These are phyloP conservation scores for Dicentrarchus labrax DNA, from an alignment of 2,113 vertebrate species.

Conservation along the genomic window DNA sequence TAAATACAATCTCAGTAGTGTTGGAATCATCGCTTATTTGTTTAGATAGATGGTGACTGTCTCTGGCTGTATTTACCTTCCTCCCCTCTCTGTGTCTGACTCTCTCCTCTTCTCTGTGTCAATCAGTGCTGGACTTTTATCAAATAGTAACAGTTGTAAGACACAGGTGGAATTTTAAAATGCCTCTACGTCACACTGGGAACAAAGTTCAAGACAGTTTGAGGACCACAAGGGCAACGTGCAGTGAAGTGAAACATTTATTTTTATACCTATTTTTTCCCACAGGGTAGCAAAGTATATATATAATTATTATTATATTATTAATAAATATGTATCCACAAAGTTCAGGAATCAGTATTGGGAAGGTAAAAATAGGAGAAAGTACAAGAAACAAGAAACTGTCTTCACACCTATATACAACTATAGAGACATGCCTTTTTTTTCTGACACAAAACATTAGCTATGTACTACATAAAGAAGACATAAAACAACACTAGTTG, in stretches of 20 bases:
- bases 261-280: too few species aligned
- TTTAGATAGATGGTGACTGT: background rate
- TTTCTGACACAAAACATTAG: too few species aligned
- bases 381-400: too few species aligned
- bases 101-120: conserved; percentile 7
- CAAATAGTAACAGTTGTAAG: conserved; percentile 16
- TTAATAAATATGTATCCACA: too few species aligned
- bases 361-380: too few species aligned
- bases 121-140: conserved; percentile 36
- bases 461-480: too few species aligned
- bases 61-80: background rate
- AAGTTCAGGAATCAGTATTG: too few species aligned
- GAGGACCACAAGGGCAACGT: background rate
- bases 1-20: background rate
- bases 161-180: conserved; percentile 26
- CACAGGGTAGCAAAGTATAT: too few species aligned
- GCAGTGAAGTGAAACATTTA: conserved; percentile 60
- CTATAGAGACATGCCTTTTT: too few species aligned
- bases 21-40: background rate
- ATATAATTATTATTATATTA: too few species aligned
- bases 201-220: conserved; percentile 49
- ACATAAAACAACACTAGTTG: background rate
- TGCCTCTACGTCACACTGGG: background rate
- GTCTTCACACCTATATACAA: too few species aligned
- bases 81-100: background rate